Percentiles rank a stretch among this genome's conserved stretches.
phyloP scores from a whole-genome alignment of 2,888 invertebrate species.

The Lepeophtheirus nordmannii region DNA sequence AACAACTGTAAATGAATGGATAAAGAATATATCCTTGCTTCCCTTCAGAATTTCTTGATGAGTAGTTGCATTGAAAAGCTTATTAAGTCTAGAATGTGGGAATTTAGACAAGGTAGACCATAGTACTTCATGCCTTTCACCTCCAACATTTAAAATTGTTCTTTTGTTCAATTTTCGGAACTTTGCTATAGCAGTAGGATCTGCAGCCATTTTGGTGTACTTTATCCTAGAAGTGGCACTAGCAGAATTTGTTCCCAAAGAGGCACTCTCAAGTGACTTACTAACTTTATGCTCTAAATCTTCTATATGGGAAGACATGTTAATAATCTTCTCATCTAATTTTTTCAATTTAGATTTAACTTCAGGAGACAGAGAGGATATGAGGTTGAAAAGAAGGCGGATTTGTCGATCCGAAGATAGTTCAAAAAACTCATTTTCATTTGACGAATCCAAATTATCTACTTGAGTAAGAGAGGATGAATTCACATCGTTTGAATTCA shows the following conservation, averaged over 20 bases:
- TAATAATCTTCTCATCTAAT: neutral
- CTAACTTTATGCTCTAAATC: neutral
- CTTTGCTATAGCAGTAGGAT: neutral
- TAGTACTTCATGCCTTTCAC: conserved; percentile 38
- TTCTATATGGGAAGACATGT: neutral
- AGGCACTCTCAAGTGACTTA: neutral
- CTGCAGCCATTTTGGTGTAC: neutral
- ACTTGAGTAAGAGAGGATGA: too few species aligned
- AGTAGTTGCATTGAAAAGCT: conserved; percentile 34
- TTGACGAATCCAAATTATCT: neutral
- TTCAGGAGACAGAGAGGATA: neutral
- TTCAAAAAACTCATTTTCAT: neutral
- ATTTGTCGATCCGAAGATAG: neutral
- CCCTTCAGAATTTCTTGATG: conserved; percentile 35
- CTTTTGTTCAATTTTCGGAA: conserved; percentile 30
- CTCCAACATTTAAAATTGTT: conserved; percentile 39
- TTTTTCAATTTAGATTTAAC: neutral
- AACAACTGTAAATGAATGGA: neutral
- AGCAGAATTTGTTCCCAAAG: too few species aligned
- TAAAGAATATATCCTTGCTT: neutral
- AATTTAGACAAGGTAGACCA: conserved; percentile 39
- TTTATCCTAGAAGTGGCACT: neutral
- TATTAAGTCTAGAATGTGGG: conserved; percentile 38
- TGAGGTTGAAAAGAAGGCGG: neutral
- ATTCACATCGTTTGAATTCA: too few species aligned